Evolutionary conservation across 2,888 invertebrate species (phyloP), one percentile per base, ranked within the genome.

Genomic region (Dasysyrphus tricinctus): DNA sequence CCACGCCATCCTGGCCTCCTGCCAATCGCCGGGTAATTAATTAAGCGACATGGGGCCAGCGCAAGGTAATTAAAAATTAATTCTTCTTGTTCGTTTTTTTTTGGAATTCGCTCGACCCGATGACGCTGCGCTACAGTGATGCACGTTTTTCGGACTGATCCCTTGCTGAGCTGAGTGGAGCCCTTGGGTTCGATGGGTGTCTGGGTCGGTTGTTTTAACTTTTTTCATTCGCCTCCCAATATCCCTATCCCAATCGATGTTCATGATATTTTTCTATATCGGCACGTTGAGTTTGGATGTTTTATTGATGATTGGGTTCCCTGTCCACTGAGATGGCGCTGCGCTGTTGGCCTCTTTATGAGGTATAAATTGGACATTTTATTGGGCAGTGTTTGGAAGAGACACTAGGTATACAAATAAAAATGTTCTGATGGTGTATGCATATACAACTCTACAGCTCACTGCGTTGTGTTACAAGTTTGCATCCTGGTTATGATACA

Each of bases 21-120:
- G 85, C 85, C 85, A 86, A 86, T 78, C 61, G 85, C 56, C 34
- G 74, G 77, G 85, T 86, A 86, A 86, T 86, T 86, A 86, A 86
- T 81, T 86, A 86, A 86, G 81, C 85, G 85, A 81, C 85, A 81
- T 86, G 85, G 85, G 81, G 81, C 85, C 85, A 81, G 78, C 57
- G 78, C 74, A 86, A 78, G 85, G 81, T 86, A 81, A 86, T 86
- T 86, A 86, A 86, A 86, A 86, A 86, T 81, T 86, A 81, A 81
- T 86, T 86, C 81, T 44, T 70, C 78, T 86, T 78, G 81, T 86
- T 63, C 74, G 70, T 81, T 81, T 59, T 81, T 59, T 24, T 65
- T 44, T 70, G 42, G 67, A 77, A 74, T 81, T 70, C 9, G 56
- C 56, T 59, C 56, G 59, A 42, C 49, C 19, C 73, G 56, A 42